These are phyloP conservation scores for Cisticola juncidis DNA, from an alignment of 2,113 vertebrate species.

Conservation along the genomic window DNA sequence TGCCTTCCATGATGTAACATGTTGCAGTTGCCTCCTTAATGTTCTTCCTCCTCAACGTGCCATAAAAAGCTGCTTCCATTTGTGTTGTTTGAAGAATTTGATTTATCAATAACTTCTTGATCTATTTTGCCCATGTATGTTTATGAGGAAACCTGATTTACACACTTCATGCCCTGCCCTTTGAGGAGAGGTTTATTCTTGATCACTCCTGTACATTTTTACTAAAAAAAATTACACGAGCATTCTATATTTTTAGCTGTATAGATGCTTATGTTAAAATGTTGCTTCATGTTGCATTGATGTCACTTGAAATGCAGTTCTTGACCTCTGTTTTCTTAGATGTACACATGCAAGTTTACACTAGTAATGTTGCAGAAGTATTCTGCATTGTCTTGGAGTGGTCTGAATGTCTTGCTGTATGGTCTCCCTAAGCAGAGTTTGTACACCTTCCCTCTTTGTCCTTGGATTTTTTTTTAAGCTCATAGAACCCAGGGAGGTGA, in stretches of 20 bases:
- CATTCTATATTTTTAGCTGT: not conserved
- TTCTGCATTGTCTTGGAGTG: not conserved
- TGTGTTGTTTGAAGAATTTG: not conserved
- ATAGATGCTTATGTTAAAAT: not conserved
- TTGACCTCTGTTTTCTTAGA: not conserved
- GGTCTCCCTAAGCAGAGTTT: not conserved
- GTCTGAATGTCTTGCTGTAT: not conserved
- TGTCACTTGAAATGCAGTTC: not conserved
- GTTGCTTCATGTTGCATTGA: not conserved
- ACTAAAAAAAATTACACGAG: not conserved
- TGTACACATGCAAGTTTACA: not conserved
- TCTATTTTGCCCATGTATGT: not conserved
- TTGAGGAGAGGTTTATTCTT: not conserved
- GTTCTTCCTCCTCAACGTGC: not conserved
- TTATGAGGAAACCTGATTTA: not conserved
- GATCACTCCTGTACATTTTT: rapidly evolving
- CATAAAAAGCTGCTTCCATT: not conserved
- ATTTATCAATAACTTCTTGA: not conserved
- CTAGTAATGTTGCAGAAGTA: not conserved
- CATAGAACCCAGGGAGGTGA: not conserved
- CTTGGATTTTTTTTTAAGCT: not conserved
- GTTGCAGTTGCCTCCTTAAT: not conserved
- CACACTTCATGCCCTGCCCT: not conserved
- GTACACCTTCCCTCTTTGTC: not conserved
- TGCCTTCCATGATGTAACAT: not conserved